Evolutionary conservation across 2,888 invertebrate species (phyloP), one percentile per base, ranked within the genome.

Genomic region (Hemithea aestivaria): DNA sequence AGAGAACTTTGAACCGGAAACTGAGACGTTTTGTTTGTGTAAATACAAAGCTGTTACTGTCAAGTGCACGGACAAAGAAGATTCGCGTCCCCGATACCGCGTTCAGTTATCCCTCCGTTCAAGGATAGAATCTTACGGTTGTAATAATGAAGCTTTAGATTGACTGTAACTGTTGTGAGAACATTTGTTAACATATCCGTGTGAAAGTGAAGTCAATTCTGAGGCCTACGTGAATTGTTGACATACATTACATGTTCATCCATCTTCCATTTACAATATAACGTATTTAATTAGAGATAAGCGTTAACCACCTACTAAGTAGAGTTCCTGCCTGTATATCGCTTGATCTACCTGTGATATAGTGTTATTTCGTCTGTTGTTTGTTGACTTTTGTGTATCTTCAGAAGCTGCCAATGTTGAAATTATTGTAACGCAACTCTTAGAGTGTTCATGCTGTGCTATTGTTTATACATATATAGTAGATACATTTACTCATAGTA

Each of bases 41-140:
- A 77, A 84, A 85, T 83, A 85, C 84, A 72, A 84, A 85, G 78
- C 81, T 84, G 70, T 76, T 83, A 73, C 79, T 83, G 62, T 82
- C 82, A 77, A 82, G 84, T 84, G 81, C 82, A 79, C 81, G 84
- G 82, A 87, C 87, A 85, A 85, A 87, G 87, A 74, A 80, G 72
- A 76, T 71, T 68, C 59, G 61, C 67, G 66, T 63, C 68, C 62
- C 66, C 62, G 59, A 31, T 37, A 31, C 66, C 71, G 57, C 67
- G 66, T 71, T 5, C 16, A 16, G 16, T 2, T 2, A 70, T 58
- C 55, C 47, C 58, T 58, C 56, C 56, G 56, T 63, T 67, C 66
- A 58, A 65, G 58, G 62, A 73, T 70, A 58, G 63, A 64, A 61
- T 48, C 55, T 56, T 54, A 65, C 62, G 70, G 71, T 72, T 78